Evolutionary conservation across 2,797 vertebrate genomes (phyloP).

Genomic region (Rhodeus uyekii): DNA sequence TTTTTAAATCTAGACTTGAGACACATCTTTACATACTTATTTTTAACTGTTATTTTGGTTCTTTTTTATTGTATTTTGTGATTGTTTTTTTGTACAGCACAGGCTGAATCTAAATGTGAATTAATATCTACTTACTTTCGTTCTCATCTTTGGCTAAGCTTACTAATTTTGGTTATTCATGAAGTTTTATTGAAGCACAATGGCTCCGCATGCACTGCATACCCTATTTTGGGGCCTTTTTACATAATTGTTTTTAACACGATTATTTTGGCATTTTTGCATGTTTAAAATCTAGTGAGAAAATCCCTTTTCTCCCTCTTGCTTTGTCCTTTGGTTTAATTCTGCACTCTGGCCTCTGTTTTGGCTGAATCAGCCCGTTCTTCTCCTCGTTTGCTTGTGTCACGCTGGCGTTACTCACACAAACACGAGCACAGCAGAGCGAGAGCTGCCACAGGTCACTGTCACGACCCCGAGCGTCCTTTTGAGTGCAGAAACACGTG

Average conservation of each 20-base stretch:
- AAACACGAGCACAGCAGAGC: conserved; percentile 45
- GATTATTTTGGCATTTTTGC: background rate
- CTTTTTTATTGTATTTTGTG: too few species aligned
- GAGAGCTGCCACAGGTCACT: conserved; percentile 57
- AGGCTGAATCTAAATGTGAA: too few species aligned
- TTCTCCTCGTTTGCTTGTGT: conserved; percentile 64
- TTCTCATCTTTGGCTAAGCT: too few species aligned
- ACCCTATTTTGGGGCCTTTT: too few species aligned
- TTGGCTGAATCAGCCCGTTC: conserved; percentile 70
- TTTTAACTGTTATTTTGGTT: too few species aligned
- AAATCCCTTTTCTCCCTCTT: background rate
- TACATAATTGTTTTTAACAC: background rate
- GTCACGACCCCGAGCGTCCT: conserved; percentile 62
- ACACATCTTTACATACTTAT: too few species aligned
- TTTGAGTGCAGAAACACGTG: conserved; percentile 39
- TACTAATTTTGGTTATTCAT: too few species aligned
- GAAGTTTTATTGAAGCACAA: too few species aligned
- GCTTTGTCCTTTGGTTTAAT: conserved; percentile 21
- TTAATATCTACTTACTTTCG: too few species aligned
- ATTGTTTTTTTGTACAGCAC: too few species aligned
- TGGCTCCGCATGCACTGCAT: too few species aligned
- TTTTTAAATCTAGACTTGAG: too few species aligned
- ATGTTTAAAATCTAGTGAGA: background rate
- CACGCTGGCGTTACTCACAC: conserved; percentile 60
- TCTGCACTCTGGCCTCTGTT: conserved; percentile 49